phyloP scores from a whole-genome alignment of 2,113 vertebrate genomes.

The Alosa alosa region DNA sequence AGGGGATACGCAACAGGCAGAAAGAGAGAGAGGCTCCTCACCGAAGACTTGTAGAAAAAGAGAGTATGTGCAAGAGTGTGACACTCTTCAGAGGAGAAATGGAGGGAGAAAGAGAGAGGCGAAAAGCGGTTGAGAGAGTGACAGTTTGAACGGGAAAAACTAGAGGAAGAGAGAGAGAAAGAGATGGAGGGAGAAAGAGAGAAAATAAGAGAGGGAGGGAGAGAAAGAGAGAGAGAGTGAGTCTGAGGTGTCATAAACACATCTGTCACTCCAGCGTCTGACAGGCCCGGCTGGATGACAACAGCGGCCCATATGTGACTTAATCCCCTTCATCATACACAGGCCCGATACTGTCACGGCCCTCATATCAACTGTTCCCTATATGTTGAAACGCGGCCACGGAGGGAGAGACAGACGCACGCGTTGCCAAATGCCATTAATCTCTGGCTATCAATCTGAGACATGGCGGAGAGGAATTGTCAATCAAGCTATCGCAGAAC shows the following conservation, averaged over 20 bases:
- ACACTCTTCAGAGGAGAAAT: background rate
- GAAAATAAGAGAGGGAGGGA: background rate
- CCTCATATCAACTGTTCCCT: constrained; percentile 27
- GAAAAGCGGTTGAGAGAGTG: background rate
- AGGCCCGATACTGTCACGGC: constrained; percentile 39
- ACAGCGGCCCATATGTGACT: constrained; percentile 28
- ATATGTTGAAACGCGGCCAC: background rate
- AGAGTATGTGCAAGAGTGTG: background rate
- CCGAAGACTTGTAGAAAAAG: background rate
- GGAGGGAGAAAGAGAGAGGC: background rate
- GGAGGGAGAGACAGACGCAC: background rate
- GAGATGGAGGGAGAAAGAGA: background rate
- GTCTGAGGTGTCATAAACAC: constrained; percentile 29
- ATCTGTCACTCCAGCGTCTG: constrained; percentile 32
- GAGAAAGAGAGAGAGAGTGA: background rate
- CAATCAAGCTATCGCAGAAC: background rate
- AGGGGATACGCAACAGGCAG: background rate
- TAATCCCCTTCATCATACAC: constrained; percentile 39
- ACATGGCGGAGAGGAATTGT: background rate
- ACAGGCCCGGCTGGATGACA: constrained; percentile 21
- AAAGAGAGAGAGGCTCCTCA: background rate
- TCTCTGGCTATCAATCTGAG: constrained; percentile 4
- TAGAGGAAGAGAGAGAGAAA: constrained; percentile 18
- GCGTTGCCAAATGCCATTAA: background rate
- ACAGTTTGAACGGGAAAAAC: background rate